Conservation (phyloP, 2,888 invertebrate species). For the Drosophila cyrtoloma region DNA sequence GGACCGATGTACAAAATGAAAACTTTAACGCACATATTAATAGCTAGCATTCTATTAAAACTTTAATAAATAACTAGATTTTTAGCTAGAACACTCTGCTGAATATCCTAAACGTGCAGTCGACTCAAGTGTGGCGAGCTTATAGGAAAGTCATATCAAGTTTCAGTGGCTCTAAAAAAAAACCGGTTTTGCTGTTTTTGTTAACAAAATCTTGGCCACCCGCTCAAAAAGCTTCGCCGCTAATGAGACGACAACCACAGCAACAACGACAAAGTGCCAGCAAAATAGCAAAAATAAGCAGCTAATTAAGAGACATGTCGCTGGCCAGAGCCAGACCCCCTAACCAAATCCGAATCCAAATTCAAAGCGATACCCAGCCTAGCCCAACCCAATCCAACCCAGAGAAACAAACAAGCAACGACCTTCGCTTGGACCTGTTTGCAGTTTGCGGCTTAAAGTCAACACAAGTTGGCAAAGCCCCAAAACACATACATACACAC, state of each 20-base stretch:
- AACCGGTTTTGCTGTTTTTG: slow-evolving; percentile 38
- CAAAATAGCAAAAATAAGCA: slow-evolving; percentile 62
- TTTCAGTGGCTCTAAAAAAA: neutral
- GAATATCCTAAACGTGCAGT: slow-evolving; percentile 7
- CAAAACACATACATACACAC: neutral
- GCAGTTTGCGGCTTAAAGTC: slow-evolving; percentile 47
- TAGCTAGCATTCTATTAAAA: neutral
- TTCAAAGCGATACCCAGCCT: slow-evolving; percentile 17
- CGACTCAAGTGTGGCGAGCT: neutral
- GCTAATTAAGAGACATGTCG: slow-evolving; percentile 70
- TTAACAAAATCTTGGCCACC: slow-evolving; percentile 43
- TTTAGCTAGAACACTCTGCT: slow-evolving; percentile 1
- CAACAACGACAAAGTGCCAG: slow-evolving; percentile 47
- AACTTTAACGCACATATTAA: neutral
- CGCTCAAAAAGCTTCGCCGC: slow-evolving; percentile 44
- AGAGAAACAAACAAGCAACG: slow-evolving; percentile 28
- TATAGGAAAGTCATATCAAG: slow-evolving; percentile 17
- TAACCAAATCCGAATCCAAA: slow-evolving; percentile 15
- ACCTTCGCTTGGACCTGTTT: slow-evolving; percentile 71
- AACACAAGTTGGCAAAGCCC: slow-evolving; percentile 33
- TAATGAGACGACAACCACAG: slow-evolving; percentile 57
- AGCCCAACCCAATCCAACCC: slow-evolving; percentile 15
- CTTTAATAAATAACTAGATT: neutral
- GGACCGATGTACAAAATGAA: neutral
- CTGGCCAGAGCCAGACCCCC: slow-evolving; percentile 21